phyloP scores from a whole-genome alignment of 2,113 vertebrate genomes.

The Cettia cetti region DNA sequence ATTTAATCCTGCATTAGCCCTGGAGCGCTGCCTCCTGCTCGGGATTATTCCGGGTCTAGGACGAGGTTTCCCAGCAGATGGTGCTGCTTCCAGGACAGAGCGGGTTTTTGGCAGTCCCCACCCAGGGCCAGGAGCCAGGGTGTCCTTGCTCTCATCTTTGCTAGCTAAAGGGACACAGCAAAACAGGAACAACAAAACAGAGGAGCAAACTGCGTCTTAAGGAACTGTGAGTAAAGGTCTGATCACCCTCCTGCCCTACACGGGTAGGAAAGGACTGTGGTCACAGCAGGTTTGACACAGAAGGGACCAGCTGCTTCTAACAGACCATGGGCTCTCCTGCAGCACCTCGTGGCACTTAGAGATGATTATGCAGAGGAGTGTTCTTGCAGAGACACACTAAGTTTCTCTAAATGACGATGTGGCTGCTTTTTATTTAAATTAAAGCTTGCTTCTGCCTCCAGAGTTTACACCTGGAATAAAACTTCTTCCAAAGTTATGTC shows the following conservation, averaged over 20 bases:
- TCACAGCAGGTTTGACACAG: neutral
- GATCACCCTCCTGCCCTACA: neutral
- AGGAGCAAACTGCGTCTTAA: neutral
- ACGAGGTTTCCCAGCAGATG: conserved; percentile 35
- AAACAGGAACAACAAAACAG: neutral
- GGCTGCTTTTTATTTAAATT: neutral
- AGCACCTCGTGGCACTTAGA: neutral
- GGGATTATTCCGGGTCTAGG: neutral
- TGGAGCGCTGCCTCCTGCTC: neutral
- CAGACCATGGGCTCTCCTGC: neutral
- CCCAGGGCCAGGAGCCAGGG: neutral
- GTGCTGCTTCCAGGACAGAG: conserved; percentile 12
- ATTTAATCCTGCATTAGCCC: neutral
- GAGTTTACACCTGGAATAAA: neutral
- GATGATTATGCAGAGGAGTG: neutral
- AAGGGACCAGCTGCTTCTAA: neutral
- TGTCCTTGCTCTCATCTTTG: neutral
- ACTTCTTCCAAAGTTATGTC: neutral
- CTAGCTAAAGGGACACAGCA: neutral
- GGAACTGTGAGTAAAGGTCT: neutral
- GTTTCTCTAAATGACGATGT: neutral
- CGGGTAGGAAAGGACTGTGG: neutral
- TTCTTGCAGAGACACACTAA: neutral
- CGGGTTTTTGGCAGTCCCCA: neutral
- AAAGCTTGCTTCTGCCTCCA: neutral